Base-by-base conservation (phyloP, 2,888 invertebrate genomes). In the Lycaena phlaeas region DNA sequence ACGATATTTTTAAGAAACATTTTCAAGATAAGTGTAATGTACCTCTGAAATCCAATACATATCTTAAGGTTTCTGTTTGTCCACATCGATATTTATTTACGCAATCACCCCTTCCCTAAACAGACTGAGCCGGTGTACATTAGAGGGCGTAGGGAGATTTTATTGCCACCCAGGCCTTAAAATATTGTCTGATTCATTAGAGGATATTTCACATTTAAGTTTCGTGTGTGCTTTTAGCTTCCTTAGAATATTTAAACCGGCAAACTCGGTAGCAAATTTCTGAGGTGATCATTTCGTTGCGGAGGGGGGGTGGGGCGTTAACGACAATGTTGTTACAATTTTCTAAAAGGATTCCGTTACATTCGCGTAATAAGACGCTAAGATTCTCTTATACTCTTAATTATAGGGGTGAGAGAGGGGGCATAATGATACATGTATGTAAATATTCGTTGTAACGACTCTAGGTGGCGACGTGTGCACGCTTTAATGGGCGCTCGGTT, bases 131-230 rank as follows among this genome's bases (percentile, higher is more conserved):
- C 59, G 70, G 76, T 75, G 68, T 74, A 81, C 81, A 79, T 79
- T 79, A 81, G 75, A 63, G 70, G 74, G 71, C 53, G 70, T 61
- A 54, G 69, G 76, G 76, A 69, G 75, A 57, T 76, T 81, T 84
- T 82, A 84, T 82, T 78, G 76, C 82, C 81, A 52, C 70, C 77
- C 76, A 58, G 69, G 68, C 74, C 78, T 81, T 82, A 82, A 84
- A 84, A 84, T 84, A 82, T 84, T 82, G 82, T 79, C 84, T 84
- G 84, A 84, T 84, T 84, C 82, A 82, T 84, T 84, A 82, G 81
- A 74, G 81, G 71, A 78, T 82, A 79, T 81, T 78, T 72, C 74
- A 75, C 81, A 77, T 82, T 78, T 78, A 81, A 81, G 77, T 82
- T 81, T 74, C 71, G 68, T 65, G 73, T 71, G 70, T 72, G 72